phyloP scores from a whole-genome alignment of 2,797 vertebrate genomes.

The Benthosema pterotum region DNA sequence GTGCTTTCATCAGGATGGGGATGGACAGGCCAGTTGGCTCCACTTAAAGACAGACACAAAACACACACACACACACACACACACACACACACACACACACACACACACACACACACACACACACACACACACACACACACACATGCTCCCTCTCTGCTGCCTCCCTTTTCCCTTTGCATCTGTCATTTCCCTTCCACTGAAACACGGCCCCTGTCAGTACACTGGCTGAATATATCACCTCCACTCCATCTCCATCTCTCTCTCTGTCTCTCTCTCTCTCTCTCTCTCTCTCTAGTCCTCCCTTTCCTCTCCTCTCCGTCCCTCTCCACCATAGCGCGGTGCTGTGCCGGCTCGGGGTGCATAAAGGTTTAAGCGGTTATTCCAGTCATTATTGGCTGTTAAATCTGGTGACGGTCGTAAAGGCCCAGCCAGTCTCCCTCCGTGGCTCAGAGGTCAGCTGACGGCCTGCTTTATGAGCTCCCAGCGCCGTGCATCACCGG shows the following conservation, averaged over 20 bases:
- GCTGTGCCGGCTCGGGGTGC: constrained; percentile 70
- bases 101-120: no score
- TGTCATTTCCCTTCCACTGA: constrained; percentile 75
- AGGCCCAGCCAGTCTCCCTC: constrained; percentile 81
- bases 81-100: no score
- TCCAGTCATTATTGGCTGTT: constrained; percentile 86
- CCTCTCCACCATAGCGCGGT: constrained; percentile 59
- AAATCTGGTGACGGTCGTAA: constrained; percentile 89
- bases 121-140: constrained; percentile 53
- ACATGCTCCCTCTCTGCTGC: constrained; percentile 40
- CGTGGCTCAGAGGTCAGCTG: constrained; percentile 87
- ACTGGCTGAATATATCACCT: constrained; percentile 66
- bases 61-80: no score
- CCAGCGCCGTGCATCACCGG: constrained; percentile 86
- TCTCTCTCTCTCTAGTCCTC: not conserved
- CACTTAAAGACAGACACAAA: constrained; percentile 73
- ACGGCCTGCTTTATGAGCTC: constrained; percentile 90
- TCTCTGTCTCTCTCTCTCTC: constrained; percentile 33
- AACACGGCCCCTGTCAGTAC: constrained; percentile 75
- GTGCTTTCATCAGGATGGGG: constrained; percentile 68
- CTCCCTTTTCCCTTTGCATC: constrained; percentile 59
- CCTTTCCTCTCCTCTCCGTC: constrained; percentile 50
- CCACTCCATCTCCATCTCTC: constrained; percentile 11
- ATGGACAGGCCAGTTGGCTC: constrained; percentile 74
- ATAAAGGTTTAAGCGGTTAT: constrained; percentile 85